Base-by-base conservation (phyloP, 92 coral and sea anemone species). In the Pocillopora grandis region DNA sequence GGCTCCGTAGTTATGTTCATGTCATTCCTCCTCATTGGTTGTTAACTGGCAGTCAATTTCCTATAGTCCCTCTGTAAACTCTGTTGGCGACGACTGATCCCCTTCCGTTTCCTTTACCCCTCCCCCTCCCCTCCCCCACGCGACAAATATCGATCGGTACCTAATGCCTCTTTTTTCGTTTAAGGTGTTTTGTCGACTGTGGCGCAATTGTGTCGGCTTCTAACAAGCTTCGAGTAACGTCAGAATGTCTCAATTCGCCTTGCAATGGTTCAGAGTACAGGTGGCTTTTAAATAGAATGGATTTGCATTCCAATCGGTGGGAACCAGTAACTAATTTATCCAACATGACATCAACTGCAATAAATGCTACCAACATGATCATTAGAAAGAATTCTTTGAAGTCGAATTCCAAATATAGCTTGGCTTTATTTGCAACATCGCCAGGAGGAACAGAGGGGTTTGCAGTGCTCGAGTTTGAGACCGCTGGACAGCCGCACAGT, bases 381-480 rank as follows among this genome's bases (percentile, higher is more conserved):
- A 3, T 80, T 9, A 67, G 9, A 5, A 66, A 23, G 33, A 55
- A 80, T 21, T 15, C 84, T 14, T 56, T 80, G 56, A 52, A 62
- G 10, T 23, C 76, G 3, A 37, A 21, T 14, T 66, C n/a, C 21
- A 66, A 66, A 16, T 66, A 56, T 63, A 18, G 55, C 68, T 80
- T 80, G 59, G 31, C 9, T 18, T 52, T 80, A 5, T 31, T 56
- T 36, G 84, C 27, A 8, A 66, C 23, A 21, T 52, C 84, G 27
- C 56, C 2, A 0, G 10, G 19, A 42, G 84, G 84, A 23, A 20
- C 36, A 66, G 66, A 42, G 55, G 71, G 65, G 27, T 80, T 80
- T 67, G 66, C 49, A 27, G 17, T 80, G 10, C 49, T 80, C 17
- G 66, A 80, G 59, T 80, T 80, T 31, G 74, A 80, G 12, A 80